Conservation (phyloP, 2,888 invertebrate species). For the Mesoligia furuncula region DNA sequence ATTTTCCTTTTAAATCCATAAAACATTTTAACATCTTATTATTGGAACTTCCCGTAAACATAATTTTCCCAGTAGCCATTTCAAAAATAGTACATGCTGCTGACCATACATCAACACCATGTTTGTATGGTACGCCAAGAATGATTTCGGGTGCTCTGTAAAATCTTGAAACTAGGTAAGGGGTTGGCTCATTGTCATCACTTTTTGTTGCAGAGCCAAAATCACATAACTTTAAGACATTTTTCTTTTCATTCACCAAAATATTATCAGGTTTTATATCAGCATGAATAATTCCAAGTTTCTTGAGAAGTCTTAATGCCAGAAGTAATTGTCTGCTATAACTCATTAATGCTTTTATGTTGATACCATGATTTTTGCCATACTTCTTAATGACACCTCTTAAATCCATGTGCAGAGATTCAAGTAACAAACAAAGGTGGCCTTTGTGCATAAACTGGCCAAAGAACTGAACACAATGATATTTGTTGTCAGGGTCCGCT, state of each 20-base stretch:
- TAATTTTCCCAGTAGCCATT: conserved; percentile 98
- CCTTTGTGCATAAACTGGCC: conserved; percentile 99
- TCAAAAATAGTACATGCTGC: conserved; percentile 99
- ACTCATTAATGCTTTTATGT: conserved; percentile 98
- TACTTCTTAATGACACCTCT: conserved; percentile 98
- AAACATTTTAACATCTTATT: conserved; percentile 99
- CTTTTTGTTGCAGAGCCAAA: conserved; percentile 99
- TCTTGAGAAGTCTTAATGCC: conserved; percentile 97
- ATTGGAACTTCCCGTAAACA: conserved; percentile 99
- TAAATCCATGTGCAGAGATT: conserved; percentile 98
- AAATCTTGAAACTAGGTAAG: conserved; percentile 99
- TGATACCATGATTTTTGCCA: conserved; percentile 98
- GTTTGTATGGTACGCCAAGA: conserved; percentile 98
- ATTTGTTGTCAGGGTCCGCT: conserved; percentile 98
- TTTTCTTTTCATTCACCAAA: conserved; percentile 98
- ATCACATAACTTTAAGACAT: conserved; percentile 98
- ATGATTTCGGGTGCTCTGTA: conserved; percentile 99
- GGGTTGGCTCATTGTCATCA: conserved; percentile 98
- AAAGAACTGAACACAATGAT: conserved; percentile 96
- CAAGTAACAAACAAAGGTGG: conserved; percentile 99
- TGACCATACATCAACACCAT: conserved; percentile 99
- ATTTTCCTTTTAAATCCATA: conserved; percentile 99
- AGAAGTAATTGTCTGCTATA: conserved; percentile 98
- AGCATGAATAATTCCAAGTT: conserved; percentile 98
- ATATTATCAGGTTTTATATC: conserved; percentile 99